Percentiles rank a stretch among this genome's conserved stretches.
phyloP scores from a whole-genome alignment of 2,888 invertebrate species.

The Entomobrya multifasciata region DNA sequence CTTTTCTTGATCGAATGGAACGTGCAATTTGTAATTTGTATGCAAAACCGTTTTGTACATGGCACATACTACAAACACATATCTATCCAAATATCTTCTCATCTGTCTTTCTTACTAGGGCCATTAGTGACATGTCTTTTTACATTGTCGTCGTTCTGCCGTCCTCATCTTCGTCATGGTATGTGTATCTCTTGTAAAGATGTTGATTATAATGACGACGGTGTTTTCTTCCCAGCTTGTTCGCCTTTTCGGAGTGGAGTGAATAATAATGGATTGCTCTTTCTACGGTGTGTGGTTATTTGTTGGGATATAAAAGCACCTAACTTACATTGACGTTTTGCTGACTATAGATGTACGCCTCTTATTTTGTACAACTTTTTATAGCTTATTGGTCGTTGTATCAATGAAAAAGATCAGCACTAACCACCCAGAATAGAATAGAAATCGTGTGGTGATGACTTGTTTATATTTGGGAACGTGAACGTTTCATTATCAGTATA shows the following conservation, averaged over 20 bases:
- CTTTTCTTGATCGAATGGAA: conserved; percentile 9
- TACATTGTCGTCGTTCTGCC: neutral
- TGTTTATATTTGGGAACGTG: conserved; percentile 46
- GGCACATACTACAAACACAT: conserved; percentile 11
- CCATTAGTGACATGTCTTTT: conserved; percentile 56
- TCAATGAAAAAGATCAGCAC: conserved; percentile 42
- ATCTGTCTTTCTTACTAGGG: conserved; percentile 26
- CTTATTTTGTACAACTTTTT: neutral
- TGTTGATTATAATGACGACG: neutral
- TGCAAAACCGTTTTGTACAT: conserved; percentile 57
- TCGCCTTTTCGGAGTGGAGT: neutral
- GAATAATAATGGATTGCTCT: neutral
- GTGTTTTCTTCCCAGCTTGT: neutral
- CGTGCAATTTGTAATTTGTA: conserved; percentile 70
- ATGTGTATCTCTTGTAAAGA: neutral
- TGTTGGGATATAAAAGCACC: neutral
- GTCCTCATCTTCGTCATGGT: neutral
- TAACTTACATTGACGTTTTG: conserved; percentile 53
- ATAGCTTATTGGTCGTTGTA: neutral
- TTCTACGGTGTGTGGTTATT: neutral
- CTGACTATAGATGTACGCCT: neutral
- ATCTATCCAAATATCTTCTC: neutral
- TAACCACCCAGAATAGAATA: conserved; percentile 32
- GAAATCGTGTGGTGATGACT: conserved; percentile 11
- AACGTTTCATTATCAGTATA: neutral